These are phyloP conservation scores for Sphenodon punctatus DNA, from an alignment of 2,797 vertebrate genomes.

Conservation along the genomic window DNA sequence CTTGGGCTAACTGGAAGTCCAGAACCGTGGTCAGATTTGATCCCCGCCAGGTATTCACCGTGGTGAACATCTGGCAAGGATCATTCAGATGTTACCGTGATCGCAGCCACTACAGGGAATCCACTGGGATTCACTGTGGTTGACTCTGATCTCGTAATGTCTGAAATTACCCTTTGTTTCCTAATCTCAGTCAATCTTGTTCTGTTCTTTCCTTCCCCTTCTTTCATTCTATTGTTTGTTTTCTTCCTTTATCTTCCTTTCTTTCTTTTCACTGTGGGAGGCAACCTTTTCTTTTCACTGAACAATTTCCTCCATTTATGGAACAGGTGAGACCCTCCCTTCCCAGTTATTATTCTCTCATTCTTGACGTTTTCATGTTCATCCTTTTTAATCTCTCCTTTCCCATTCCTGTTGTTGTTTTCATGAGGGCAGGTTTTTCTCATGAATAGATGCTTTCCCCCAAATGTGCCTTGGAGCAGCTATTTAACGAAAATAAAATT, in stretches of 20 bases:
- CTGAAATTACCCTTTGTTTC: too few species aligned
- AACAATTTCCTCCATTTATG: slow-evolving; percentile 40
- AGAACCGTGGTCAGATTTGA: too few species aligned
- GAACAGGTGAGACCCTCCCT: too few species aligned
- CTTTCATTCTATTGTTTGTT: slow-evolving; percentile 7
- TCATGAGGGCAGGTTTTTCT: slow-evolving; percentile 56
- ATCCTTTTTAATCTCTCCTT: slow-evolving; percentile 25
- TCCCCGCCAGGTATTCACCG: too few species aligned
- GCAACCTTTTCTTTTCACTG: too few species aligned
- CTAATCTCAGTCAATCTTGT: not conserved
- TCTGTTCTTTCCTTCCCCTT: slow-evolving; percentile 30
- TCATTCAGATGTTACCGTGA: too few species aligned
- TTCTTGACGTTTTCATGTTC: slow-evolving; percentile 23
- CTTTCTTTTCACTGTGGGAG: too few species aligned
- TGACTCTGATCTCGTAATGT: too few species aligned
- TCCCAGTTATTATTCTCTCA: slow-evolving; percentile 23
- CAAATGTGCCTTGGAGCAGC: slow-evolving; percentile 55
- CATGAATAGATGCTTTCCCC: slow-evolving; percentile 62
- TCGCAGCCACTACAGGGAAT: too few species aligned
- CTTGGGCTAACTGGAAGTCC: too few species aligned
- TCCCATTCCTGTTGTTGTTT: slow-evolving; percentile 53
- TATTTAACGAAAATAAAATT: slow-evolving; percentile 58
- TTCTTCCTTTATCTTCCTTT: slow-evolving; percentile 9
- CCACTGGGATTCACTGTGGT: too few species aligned
- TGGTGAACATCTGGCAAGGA: too few species aligned